These are phyloP conservation scores for Trichosurus vulpecula DNA, from an alignment of 2,797 vertebrate genomes.

Conservation along the genomic window DNA sequence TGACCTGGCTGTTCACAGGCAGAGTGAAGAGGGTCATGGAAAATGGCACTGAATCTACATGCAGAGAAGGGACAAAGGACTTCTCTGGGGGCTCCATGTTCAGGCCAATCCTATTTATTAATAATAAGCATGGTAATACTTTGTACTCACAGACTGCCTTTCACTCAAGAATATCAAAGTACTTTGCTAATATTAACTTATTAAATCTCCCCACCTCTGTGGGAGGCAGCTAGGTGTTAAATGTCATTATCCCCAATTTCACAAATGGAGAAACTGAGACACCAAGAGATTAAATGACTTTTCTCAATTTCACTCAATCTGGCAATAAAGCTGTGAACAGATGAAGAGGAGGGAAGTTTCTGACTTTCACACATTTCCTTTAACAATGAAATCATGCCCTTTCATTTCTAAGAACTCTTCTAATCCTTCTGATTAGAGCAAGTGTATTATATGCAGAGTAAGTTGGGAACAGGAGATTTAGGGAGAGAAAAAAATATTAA, in stretches of 20 bases:
- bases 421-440: not conserved
- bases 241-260: not conserved
- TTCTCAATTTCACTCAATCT: not conserved
- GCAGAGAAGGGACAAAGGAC: not conserved
- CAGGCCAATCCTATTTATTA: slow-evolving; percentile 19
- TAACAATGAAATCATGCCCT: not conserved
- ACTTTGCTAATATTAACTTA: slow-evolving; percentile 9
- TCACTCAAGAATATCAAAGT: not conserved
- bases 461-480: not conserved
- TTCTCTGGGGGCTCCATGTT: not conserved
- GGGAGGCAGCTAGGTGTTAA: not conserved
- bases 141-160: slow-evolving; percentile 29
- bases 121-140: not conserved
- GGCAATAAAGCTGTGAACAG: not conserved
- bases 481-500: not conserved
- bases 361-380: not conserved
- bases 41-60: not conserved
- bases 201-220: not conserved
- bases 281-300: not conserved
- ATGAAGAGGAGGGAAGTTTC: not conserved
- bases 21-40: not conserved
- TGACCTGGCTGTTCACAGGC: slow-evolving; percentile 6
- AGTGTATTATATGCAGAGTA: not conserved
- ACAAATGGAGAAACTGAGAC: slow-evolving; percentile 44
- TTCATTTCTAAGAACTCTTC: not conserved